These are phyloP conservation scores for Patiria pectinifera DNA, from an alignment of 53 echinoderm and acorn worm genomes.

Conservation along the genomic window DNA sequence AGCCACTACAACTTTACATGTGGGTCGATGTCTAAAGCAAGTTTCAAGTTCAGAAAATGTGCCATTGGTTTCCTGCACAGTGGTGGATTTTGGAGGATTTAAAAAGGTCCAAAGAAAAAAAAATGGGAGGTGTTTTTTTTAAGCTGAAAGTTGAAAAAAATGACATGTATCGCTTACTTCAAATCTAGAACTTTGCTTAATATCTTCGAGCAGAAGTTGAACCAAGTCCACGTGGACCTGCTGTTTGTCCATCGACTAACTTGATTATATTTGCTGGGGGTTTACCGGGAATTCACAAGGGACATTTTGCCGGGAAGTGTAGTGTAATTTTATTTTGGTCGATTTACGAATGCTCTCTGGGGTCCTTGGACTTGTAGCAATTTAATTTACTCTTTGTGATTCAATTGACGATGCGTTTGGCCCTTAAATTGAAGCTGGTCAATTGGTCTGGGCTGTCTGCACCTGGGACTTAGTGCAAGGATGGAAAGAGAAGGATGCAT, in stretches of 20 bases:
- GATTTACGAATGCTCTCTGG: neutral
- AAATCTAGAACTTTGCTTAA: neutral
- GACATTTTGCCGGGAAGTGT: neutral
- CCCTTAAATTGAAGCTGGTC: neutral
- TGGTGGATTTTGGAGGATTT: neutral
- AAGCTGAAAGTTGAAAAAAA: too few relatives aligned
- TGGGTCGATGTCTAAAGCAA: neutral
- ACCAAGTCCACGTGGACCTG: neutral
- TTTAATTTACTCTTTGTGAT: conserved; percentile 10
- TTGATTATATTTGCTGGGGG: neutral
- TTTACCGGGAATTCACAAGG: neutral
- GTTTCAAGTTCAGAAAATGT: neutral
- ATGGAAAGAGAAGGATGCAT: neutral
- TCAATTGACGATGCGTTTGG: neutral
- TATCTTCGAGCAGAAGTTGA: neutral
- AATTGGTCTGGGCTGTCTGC: neutral
- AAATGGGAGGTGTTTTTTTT: neutral
- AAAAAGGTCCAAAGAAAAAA: neutral
- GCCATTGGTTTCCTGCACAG: neutral
- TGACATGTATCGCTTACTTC: too few relatives aligned
- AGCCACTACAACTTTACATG: neutral
- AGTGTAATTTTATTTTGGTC: neutral
- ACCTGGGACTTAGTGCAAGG: neutral
- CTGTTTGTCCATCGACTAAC: neutral
- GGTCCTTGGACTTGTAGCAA: neutral